These are phyloP conservation scores for Panonychus citri DNA, from an alignment of 1,140 invertebrate species.

Conservation along the genomic window DNA sequence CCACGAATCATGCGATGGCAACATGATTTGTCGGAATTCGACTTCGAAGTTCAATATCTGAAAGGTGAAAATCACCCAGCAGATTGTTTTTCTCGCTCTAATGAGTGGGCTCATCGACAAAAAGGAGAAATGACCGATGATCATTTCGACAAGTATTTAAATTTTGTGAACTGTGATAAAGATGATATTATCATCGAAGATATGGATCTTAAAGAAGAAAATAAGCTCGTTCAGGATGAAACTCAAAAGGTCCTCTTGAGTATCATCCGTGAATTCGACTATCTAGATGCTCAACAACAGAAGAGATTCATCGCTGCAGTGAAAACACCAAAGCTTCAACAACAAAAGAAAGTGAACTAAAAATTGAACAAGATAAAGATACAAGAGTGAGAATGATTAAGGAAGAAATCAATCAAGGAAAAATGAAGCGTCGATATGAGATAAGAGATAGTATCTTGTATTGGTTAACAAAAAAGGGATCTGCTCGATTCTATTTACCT, in stretches of 20 bases:
- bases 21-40: neutral
- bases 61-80: neutral
- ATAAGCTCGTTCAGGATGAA: neutral
- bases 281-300: neutral
- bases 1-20: neutral
- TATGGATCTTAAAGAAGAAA: neutral
- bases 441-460: neutral
- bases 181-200: too few relatives aligned
- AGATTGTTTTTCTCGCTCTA: neutral
- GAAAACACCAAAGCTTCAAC: neutral
- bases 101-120: neutral
- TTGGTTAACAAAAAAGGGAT: neutral
- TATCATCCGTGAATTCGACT: neutral
- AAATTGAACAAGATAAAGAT: neutral
- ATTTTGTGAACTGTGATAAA: neutral
- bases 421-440: neutral
- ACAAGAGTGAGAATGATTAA: neutral
- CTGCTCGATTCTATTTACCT: neutral
- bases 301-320: neutral
- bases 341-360: neutral
- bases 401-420: neutral
- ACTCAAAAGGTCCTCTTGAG: neutral
- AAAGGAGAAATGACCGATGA: neutral
- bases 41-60: neutral
- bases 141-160: neutral